phyloP scores from a whole-genome alignment of 2,888 invertebrate species.

The Galerucella pusilla region DNA sequence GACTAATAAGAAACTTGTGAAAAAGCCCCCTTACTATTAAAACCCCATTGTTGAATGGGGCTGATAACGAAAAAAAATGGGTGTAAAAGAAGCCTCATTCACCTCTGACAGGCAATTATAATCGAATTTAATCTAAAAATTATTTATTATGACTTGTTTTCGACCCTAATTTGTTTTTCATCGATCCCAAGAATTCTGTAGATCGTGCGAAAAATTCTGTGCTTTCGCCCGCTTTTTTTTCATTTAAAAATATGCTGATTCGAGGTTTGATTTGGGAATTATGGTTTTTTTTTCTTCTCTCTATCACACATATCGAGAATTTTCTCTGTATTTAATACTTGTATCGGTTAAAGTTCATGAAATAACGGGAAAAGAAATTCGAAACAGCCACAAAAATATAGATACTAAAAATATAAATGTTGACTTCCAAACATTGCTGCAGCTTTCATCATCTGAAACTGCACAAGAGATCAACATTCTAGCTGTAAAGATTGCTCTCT shows the following conservation, averaged over 20 bases:
- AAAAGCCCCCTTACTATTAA: constrained; percentile 11
- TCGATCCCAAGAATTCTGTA: constrained; percentile 18
- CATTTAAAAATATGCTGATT: not conserved
- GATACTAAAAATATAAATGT: too few relatives aligned
- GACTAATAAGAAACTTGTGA: too few relatives aligned
- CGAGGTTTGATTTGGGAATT: not conserved
- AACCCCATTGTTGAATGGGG: not conserved
- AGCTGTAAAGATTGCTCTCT: too few relatives aligned
- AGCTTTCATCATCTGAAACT: too few relatives aligned
- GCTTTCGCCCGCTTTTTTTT: not conserved
- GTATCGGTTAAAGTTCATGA: too few relatives aligned
- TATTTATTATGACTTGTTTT: constrained; percentile 31
- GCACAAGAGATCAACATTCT: too few relatives aligned
- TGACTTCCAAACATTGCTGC: too few relatives aligned
- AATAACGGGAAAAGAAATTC: too few relatives aligned
- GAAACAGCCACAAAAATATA: too few relatives aligned
- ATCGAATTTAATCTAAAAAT: constrained; percentile 28
- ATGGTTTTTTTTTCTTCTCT: too few relatives aligned
- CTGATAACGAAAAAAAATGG: constrained; percentile 5
- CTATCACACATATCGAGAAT: too few relatives aligned
- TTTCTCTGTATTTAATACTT: too few relatives aligned
- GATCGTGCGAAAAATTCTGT: constrained; percentile 6
- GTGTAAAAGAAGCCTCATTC: constrained; percentile 23
- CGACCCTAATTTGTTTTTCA: constrained; percentile 28
- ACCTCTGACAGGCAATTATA: constrained; percentile 31